These are phyloP conservation scores for Muscina levida DNA, from an alignment of 2,888 invertebrate species.

Conservation along the genomic window DNA sequence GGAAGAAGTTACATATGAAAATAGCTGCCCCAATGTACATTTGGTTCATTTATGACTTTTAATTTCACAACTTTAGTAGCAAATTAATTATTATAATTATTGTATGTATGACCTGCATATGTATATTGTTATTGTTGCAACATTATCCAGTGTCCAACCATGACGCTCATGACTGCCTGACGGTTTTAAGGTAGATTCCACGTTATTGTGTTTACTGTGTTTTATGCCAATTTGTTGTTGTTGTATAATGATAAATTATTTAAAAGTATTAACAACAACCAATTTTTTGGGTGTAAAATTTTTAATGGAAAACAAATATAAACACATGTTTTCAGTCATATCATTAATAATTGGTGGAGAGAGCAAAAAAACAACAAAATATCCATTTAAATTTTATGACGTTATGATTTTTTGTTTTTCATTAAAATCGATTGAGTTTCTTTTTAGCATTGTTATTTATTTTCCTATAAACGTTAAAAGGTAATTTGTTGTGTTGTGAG, in stretches of 20 bases:
- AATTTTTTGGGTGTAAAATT: constrained; percentile 6
- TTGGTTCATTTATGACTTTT: constrained; percentile 57
- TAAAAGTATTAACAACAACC: constrained; percentile 12
- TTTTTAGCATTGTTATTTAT: background rate
- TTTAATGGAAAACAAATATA: constrained; percentile 45
- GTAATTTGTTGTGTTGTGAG: background rate
- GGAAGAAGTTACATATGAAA: constrained; percentile 28
- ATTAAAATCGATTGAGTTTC: background rate
- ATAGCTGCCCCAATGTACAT: constrained; percentile 18
- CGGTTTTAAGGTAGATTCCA: constrained; percentile 49
- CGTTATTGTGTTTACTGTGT: no score
- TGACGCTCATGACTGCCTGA: no score
- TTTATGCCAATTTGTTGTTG: constrained; percentile 41
- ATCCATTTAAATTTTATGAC: constrained; percentile 20
- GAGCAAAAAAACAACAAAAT: background rate
- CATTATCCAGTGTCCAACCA: no score
- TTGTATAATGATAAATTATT: constrained; percentile 24
- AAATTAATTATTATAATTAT: constrained; percentile 61
- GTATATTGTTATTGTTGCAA: background rate
- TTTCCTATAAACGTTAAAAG: no score
- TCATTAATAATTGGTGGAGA: constrained; percentile 22
- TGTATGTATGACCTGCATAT: constrained; percentile 32
- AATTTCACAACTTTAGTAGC: constrained; percentile 43
- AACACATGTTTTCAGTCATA: constrained; percentile 33
- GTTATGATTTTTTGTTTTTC: constrained; percentile 41